Evolutionary conservation across 2,888 invertebrate genomes (phyloP).

Genomic region (Watsonalla binaria): DNA sequence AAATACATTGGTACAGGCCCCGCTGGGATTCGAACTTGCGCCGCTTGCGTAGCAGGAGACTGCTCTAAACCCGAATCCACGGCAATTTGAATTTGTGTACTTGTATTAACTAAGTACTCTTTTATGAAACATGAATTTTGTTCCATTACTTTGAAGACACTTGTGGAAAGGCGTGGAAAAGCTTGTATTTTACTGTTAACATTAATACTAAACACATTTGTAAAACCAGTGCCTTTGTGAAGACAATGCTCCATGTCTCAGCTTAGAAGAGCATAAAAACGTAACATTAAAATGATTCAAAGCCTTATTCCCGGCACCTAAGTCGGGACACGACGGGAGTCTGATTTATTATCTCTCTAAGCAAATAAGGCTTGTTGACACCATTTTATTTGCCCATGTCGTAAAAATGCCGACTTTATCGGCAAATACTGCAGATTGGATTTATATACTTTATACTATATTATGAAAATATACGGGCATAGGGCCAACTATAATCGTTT

Average conservation of each 20-base stretch:
- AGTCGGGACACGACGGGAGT: slow-evolving; percentile 2
- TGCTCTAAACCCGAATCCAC: no score
- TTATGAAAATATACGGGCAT: no score
- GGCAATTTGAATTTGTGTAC: no score
- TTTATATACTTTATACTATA: background rate
- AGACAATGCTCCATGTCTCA: background rate
- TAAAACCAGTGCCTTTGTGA: background rate
- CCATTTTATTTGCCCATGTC: slow-evolving; percentile 45
- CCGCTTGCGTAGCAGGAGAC: no score
- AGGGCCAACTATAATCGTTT: no score
- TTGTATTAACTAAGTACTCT: no score
- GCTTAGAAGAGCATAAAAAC: slow-evolving; percentile 2
- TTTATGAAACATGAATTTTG: no score
- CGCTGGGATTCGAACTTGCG: no score
- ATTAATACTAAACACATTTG: background rate
- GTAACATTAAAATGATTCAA: slow-evolving; percentile 7
- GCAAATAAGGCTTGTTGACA: slow-evolving; percentile 54
- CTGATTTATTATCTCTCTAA: slow-evolving; percentile 52
- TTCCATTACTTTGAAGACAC: no score
- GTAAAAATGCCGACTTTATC: slow-evolving; percentile 41
- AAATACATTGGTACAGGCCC: no score
- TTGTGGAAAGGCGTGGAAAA: no score
- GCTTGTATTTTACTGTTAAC: background rate
- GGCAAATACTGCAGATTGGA: slow-evolving; percentile 21
- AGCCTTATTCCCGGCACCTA: slow-evolving; percentile 4